A percentile compares a stretch with the other conserved stretches of the same genome.
phyloP scores from a whole-genome alignment of 2,113 vertebrate genomes.

The Melanerpes formicivorus region DNA sequence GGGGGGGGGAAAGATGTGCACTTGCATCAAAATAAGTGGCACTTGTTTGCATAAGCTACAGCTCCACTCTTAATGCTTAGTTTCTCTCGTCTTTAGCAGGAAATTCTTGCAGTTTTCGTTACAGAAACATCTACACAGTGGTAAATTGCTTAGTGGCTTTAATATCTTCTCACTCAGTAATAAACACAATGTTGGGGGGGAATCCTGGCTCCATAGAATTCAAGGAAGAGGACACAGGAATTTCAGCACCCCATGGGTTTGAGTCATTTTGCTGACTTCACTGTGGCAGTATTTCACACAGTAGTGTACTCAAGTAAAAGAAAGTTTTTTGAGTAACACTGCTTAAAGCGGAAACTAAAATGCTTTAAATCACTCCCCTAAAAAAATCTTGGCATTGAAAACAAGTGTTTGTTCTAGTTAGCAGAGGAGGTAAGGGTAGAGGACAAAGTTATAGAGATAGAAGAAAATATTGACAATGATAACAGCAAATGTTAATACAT shows the following conservation, averaged over 20 bases:
- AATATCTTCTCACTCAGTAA: not conserved
- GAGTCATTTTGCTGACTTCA: not conserved
- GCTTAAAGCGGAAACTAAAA: not conserved
- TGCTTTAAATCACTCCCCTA: not conserved
- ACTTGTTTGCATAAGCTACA: not conserved
- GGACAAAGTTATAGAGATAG: not conserved
- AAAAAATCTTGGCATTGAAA: not conserved
- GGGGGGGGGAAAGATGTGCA: not conserved
- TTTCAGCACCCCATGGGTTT: not conserved
- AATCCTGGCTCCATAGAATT: not conserved
- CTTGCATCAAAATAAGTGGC: not conserved
- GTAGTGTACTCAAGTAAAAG: not conserved
- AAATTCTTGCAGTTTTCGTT: not conserved
- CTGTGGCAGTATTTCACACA: not conserved
- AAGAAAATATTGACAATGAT: not conserved
- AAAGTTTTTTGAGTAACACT: not conserved
- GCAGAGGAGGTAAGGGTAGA: not conserved
- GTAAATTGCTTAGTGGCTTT: not conserved
- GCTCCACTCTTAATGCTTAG: not conserved
- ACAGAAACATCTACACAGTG: not conserved
- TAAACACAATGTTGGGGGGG: not conserved
- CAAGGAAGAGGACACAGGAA: not conserved
- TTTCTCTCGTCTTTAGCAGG: not conserved
- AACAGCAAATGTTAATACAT: not conserved
- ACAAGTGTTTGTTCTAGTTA: not conserved